These are phyloP conservation scores for Struthio camelus DNA, from an alignment of 2,113 vertebrate genomes.

Conservation along the genomic window DNA sequence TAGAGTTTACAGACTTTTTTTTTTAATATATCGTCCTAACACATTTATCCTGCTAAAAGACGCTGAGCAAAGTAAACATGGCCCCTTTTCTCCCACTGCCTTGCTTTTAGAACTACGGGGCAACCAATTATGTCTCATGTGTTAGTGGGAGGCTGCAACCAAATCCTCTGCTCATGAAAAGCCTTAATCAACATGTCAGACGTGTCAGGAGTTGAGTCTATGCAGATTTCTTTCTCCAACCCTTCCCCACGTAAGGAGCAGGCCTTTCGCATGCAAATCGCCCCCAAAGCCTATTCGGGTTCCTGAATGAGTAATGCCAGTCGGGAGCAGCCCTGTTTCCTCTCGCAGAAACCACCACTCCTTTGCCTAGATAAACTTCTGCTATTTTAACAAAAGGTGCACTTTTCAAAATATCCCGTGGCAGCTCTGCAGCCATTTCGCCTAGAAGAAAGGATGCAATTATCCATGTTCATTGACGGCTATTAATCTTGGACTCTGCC, in stretches of 20 bases:
- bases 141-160: not conserved
- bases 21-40: not conserved
- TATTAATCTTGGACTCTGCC: not conserved
- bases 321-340: not conserved
- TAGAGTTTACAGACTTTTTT: not conserved
- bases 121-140: accelerated
- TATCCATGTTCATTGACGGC: not conserved
- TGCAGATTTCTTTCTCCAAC: not conserved
- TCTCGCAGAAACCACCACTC: not conserved
- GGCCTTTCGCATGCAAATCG: conserved; percentile 50
- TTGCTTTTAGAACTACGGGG: not conserved
- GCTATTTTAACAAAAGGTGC: not conserved
- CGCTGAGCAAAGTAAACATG: not conserved
- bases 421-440: not conserved
- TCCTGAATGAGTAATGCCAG: conserved; percentile 6
- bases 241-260: not conserved
- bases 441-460: not conserved
- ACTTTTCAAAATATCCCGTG: not conserved
- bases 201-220: not conserved
- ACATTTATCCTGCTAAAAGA: not conserved
- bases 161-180: conserved; percentile 5
- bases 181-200: conserved; percentile 41
- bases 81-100: not conserved
- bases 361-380: not conserved
- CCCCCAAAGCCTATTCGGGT: not conserved